These are phyloP conservation scores for Drosophila funebris DNA, from an alignment of 1,140 invertebrate genomes.

Conservation along the genomic window DNA sequence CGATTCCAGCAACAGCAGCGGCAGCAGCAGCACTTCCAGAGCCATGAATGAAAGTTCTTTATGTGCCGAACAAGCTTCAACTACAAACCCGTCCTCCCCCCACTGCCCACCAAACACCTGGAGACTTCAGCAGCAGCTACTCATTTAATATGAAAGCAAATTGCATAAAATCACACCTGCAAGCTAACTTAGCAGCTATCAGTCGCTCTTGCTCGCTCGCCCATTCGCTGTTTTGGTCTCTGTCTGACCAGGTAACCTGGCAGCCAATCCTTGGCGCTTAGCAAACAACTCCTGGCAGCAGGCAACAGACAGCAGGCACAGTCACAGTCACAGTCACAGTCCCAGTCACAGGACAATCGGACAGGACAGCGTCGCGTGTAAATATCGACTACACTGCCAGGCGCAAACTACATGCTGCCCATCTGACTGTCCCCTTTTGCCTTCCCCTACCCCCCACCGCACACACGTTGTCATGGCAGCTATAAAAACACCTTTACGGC, in stretches of 20 bases:
- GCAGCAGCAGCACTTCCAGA: not conserved
- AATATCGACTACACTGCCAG: conserved; percentile 65
- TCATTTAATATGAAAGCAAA: conserved; percentile 83
- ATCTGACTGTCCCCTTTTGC: conserved; percentile 9
- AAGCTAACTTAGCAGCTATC: conserved; percentile 72
- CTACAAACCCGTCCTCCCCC: not conserved
- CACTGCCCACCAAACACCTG: not conserved
- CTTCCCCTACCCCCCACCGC: not conserved
- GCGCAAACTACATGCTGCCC: conserved; percentile 70
- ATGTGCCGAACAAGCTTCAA: conserved; percentile 26
- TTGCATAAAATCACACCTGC: conserved; percentile 83
- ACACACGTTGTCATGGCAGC: conserved; percentile 36
- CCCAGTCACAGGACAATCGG: conserved; percentile 17
- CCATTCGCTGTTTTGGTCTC: not conserved
- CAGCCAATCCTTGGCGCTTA: conserved; percentile 73
- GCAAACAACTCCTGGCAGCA: conserved; percentile 44
- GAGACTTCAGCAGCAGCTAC: conserved; percentile 40
- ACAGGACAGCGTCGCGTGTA: conserved; percentile 49
- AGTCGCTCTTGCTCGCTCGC: not conserved
- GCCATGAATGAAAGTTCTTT: conserved; percentile 74
- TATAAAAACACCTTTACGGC: conserved; percentile 78
- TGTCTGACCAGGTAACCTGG: conserved; percentile 48
- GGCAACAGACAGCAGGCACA: not conserved
- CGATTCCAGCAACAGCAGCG: conserved; percentile 3
- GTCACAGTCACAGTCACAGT: conserved; percentile 5